phyloP scores from a whole-genome alignment of 2,797 vertebrate species.

The Emys orbicularis region DNA sequence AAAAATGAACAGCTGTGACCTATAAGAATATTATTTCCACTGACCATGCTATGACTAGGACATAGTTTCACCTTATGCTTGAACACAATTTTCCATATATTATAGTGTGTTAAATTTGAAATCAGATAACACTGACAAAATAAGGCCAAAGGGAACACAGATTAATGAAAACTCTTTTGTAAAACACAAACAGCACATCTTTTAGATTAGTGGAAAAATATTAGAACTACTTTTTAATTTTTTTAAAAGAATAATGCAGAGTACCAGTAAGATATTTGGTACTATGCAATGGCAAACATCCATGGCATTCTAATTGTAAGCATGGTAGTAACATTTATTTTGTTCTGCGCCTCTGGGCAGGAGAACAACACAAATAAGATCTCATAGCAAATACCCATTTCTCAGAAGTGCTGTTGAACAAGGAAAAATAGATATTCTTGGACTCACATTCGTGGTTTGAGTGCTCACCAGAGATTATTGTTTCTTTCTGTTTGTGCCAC shows the following conservation, averaged over 20 bases:
- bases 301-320: background rate
- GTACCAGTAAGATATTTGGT: background rate
- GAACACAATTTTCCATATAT: background rate
- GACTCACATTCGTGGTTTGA: background rate
- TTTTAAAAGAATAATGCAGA: background rate
- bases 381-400: background rate
- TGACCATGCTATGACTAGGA: background rate
- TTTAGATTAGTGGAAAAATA: background rate
- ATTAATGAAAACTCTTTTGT: background rate
- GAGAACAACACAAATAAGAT: background rate
- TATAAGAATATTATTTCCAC: background rate
- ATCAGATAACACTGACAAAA: background rate
- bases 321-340: background rate
- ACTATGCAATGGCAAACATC: background rate
- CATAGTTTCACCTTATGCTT: background rate
- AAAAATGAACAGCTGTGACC: background rate
- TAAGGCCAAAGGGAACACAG: background rate
- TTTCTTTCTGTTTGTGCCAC: background rate
- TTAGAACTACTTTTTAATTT: background rate
- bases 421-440: background rate
- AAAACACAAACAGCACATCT: background rate
- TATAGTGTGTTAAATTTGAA: background rate
- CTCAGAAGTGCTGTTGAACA: background rate
- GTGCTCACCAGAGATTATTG: background rate
- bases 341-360: background rate